Conservation (phyloP, 2,797 vertebrate genomes). For the Sebastiscus albofasciatus region DNA sequence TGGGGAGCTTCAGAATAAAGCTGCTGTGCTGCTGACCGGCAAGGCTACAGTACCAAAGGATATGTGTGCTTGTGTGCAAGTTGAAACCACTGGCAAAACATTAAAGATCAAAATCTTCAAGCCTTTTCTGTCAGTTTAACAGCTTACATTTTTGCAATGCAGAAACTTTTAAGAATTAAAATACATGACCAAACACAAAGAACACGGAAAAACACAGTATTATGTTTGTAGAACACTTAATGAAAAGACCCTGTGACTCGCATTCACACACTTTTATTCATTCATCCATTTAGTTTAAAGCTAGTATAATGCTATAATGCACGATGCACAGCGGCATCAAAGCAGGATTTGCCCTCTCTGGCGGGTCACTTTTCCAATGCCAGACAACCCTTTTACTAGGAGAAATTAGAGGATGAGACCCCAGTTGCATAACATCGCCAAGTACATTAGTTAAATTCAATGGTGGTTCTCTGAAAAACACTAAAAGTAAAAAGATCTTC, state of each 20-base stretch:
- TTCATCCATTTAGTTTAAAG: background rate
- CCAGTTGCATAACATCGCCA: slow-evolving; percentile 13
- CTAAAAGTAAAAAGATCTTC: slow-evolving; percentile 33
- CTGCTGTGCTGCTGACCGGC: slow-evolving; percentile 24
- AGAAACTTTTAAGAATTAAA: background rate
- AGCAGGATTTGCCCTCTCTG: background rate
- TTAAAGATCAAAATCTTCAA: slow-evolving; percentile 4
- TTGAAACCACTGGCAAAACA: slow-evolving; percentile 4
- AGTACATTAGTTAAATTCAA: slow-evolving; percentile 36
- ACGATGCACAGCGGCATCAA: background rate
- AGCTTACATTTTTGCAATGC: background rate
- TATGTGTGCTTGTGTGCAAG: background rate
- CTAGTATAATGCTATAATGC: background rate
- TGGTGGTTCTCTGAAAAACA: slow-evolving; percentile 32
- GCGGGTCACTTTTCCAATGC: background rate
- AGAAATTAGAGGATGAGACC: slow-evolving; percentile 2
- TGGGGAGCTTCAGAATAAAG: slow-evolving; percentile 33
- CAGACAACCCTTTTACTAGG: background rate
- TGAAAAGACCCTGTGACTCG: background rate
- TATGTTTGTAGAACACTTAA: background rate
- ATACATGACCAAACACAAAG: background rate
- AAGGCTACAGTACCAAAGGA: background rate
- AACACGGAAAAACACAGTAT: background rate
- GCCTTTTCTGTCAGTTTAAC: background rate
- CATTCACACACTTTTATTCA: background rate